Percentiles rank a stretch among this genome's conserved stretches.
Conservation (phyloP, 2,888 invertebrate species). For the Amphipyra tragopoginis region DNA sequence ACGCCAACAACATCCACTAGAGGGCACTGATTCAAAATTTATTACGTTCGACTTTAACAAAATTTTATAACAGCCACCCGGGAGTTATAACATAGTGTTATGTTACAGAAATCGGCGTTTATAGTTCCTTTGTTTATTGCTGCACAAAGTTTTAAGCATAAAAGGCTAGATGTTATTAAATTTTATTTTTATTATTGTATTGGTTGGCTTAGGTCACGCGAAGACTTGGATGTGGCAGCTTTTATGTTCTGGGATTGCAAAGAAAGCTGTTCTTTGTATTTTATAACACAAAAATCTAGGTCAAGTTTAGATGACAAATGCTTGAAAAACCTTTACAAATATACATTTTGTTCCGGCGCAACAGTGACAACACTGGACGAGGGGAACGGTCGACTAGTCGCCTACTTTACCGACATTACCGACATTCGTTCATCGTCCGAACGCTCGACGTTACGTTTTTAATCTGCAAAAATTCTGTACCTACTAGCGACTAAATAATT, state of each 20-base stretch:
- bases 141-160: constrained; percentile 48
- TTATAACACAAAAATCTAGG: too few relatives aligned
- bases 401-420: too few relatives aligned
- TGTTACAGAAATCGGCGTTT: constrained; percentile 54
- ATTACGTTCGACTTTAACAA: constrained; percentile 33
- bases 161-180: constrained; percentile 42
- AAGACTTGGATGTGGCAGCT: constrained; percentile 24
- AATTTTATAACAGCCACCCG: constrained; percentile 51
- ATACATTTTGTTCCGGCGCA: too few relatives aligned
- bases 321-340: too few relatives aligned
- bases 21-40: constrained; percentile 41
- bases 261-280: background rate
- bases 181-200: constrained; percentile 36
- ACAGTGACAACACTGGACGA: too few relatives aligned
- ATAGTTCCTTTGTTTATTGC: constrained; percentile 46
- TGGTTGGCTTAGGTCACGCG: constrained; percentile 27
- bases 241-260: background rate
- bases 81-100: constrained; percentile 52
- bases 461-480: too few relatives aligned
- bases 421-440: too few relatives aligned
- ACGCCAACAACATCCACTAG: constrained; percentile 36
- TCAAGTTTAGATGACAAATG: too few relatives aligned
- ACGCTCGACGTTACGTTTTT: too few relatives aligned
- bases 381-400: too few relatives aligned
- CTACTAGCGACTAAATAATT: too few relatives aligned